Evolutionary conservation across 2,797 vertebrate genomes (phyloP).

Genomic region (Sarcophilus harrisii): DNA sequence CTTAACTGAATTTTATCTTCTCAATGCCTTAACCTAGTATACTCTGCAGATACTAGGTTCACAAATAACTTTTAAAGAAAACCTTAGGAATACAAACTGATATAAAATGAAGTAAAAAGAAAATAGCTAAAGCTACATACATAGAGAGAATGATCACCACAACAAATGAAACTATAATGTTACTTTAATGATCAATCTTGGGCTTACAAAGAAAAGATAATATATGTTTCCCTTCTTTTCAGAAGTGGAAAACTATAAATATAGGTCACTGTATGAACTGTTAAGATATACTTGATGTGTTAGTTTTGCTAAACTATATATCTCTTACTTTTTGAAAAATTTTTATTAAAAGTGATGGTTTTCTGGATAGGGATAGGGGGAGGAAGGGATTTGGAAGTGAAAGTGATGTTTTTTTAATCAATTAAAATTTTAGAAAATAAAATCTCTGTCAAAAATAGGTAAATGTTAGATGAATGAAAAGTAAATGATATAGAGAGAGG

Average conservation of each 20-base stretch:
- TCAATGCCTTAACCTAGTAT: neutral
- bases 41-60: neutral
- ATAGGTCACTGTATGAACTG: neutral
- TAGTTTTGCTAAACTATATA: neutral
- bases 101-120: neutral
- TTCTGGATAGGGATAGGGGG: neutral
- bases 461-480: too few relatives aligned
- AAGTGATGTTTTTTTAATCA: neutral
- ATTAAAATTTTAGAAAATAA: neutral
- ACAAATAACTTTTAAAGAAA: neutral
- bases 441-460: neutral
- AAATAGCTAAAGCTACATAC: neutral
- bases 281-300: neutral
- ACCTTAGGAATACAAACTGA: neutral
- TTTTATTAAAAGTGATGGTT: neutral
- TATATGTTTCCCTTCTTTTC: neutral
- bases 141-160: neutral
- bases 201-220: neutral
- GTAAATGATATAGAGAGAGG: too few relatives aligned
- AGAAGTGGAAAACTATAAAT: neutral
- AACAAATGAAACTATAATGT: neutral
- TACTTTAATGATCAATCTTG: too few relatives aligned
- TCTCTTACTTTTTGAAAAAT: neutral
- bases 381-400: neutral
- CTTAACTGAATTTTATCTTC: conserved; percentile 5